phyloP scores from a whole-genome alignment of 2,113 vertebrate genomes.

The Passer domesticus region DNA sequence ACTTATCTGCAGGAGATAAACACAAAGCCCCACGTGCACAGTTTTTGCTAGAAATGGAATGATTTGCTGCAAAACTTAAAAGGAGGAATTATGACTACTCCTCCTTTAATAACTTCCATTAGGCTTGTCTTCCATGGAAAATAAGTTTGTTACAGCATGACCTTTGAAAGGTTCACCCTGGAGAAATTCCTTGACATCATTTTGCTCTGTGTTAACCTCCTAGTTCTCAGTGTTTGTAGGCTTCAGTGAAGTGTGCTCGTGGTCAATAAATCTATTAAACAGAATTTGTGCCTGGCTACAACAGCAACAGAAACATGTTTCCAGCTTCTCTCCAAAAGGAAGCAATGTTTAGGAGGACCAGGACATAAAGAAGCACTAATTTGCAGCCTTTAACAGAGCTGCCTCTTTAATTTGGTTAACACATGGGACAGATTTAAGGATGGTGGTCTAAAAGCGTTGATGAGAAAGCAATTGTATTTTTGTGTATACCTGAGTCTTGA shows the following conservation, averaged over 20 bases:
- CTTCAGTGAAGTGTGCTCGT: neutral
- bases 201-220: neutral
- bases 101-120: neutral
- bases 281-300: neutral
- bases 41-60: slow-evolving; percentile 17
- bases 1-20: neutral
- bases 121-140: neutral
- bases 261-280: neutral
- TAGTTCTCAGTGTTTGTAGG: neutral
- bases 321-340: neutral
- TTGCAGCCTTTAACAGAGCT: neutral
- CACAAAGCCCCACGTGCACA: neutral
- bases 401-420: neutral
- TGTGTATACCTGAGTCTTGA: neutral
- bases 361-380: neutral
- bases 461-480: neutral
- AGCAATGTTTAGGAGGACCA: neutral
- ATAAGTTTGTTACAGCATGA: neutral
- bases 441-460: neutral
- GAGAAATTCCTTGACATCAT: neutral
- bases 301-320: neutral
- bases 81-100: neutral
- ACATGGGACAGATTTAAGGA: neutral
- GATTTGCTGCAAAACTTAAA: neutral
- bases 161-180: neutral